Evolutionary conservation across 30 jellyfish, hydroid and myxozoan species (phyloP).

Genomic region (Catostylus mosaicus): DNA sequence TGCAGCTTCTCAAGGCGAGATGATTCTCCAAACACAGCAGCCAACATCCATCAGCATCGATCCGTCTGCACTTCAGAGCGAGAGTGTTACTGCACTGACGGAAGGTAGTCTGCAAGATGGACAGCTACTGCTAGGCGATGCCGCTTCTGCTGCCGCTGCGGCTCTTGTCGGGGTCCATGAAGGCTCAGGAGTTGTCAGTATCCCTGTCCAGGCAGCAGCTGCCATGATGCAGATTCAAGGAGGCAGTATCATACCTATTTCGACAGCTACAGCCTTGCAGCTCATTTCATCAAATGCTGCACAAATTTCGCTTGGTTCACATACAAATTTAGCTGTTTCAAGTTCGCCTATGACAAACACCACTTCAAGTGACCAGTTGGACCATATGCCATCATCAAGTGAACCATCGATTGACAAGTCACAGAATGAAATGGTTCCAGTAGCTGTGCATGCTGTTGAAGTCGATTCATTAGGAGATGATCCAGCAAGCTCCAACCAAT

Average conservation of each 20-base stretch:
- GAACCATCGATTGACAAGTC: conserved; percentile 42
- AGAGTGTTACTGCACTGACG: conserved; percentile 71
- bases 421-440: conserved; percentile 59
- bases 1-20: conserved; percentile 95
- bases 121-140: conserved; percentile 85
- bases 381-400: conserved; percentile 36
- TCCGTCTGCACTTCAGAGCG: conserved; percentile 75
- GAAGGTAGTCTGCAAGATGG: conserved; percentile 95
- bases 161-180: conserved; percentile 91
- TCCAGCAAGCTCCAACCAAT: conserved; percentile 17
- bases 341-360: conserved; percentile 58
- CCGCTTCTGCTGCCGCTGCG: conserved; percentile 94
- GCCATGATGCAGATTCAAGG: conserved; percentile 99
- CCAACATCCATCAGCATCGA: conserved; percentile 66
- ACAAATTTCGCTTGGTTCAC: conserved; percentile 54
- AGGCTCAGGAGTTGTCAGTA: conserved; percentile 89
- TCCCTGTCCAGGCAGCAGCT: conserved; percentile 97
- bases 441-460: conserved; percentile 79
- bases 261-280: conserved; percentile 80
- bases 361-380: conserved; percentile 30
- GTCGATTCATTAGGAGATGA: conserved; percentile 73
- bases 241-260: conserved; percentile 76
- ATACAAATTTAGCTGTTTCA: conserved; percentile 33
- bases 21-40: conserved; percentile 71
- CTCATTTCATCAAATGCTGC: conserved; percentile 74